Evolutionary conservation across 2,888 invertebrate species (phyloP).

Genomic region (Isoperla grammatica): DNA sequence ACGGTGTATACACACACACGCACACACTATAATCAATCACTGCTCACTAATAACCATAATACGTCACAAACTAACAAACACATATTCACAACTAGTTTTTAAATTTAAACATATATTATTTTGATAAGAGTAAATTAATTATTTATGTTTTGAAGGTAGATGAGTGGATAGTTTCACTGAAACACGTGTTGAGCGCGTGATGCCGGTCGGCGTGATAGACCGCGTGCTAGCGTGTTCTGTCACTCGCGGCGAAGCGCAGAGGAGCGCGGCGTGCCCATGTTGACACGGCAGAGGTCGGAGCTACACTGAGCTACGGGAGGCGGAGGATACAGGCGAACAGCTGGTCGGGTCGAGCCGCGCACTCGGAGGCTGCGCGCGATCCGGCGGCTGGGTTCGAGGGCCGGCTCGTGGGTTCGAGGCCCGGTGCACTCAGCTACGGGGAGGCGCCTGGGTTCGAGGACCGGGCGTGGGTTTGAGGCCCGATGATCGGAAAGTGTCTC

Average conservation of each 20-base stretch:
- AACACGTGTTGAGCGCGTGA: neutral
- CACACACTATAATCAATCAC: too few relatives aligned
- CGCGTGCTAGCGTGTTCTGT: neutral
- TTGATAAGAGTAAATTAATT: neutral
- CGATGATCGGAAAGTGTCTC: too few relatives aligned
- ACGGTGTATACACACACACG: too few relatives aligned
- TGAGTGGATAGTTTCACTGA: neutral
- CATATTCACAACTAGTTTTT: too few relatives aligned
- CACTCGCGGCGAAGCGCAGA: neutral
- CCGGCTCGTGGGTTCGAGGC: neutral
- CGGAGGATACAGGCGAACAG: neutral
- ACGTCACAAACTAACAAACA: too few relatives aligned
- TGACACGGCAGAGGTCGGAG: neutral
- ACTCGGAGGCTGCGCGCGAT: neutral
- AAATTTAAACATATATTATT: too few relatives aligned
- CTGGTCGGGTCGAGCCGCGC: neutral
- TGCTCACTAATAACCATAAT: too few relatives aligned
- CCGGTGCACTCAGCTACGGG: neutral
- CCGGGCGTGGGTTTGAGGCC: neutral
- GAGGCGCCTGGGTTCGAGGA: neutral
- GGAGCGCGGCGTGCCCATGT: neutral
- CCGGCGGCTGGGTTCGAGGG: neutral
- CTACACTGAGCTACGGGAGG: neutral
- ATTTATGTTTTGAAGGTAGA: neutral
- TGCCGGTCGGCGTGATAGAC: neutral